Percentiles rank a stretch among this genome's conserved stretches.
Evolutionary conservation across 2,113 vertebrate species (phyloP).

Genomic region (Dendrocopos noguchii): DNA sequence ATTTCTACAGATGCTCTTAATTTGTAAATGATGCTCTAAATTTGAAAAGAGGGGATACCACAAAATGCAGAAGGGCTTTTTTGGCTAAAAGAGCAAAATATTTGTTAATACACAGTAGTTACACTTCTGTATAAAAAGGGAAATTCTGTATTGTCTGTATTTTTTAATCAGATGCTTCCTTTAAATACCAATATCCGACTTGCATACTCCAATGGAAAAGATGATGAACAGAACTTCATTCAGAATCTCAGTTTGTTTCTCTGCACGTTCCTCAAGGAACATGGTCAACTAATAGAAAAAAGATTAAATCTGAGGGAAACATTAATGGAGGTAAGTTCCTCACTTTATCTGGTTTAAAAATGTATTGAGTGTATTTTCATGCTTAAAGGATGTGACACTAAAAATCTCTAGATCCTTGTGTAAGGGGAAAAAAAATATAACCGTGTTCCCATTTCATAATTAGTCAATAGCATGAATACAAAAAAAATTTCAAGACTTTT

Average conservation of each 20-base stretch:
- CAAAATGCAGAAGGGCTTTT: not conserved
- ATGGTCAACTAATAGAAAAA: conserved; percentile 96
- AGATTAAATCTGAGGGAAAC: conserved; percentile 95
- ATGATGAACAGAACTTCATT: conserved; percentile 99
- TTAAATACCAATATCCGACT: conserved; percentile 97
- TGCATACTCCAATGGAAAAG: conserved; percentile 96
- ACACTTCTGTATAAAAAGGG: not conserved
- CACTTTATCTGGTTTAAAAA: not conserved
- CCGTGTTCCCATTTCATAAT: not conserved
- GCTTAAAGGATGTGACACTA: not conserved
- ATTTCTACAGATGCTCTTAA: not conserved
- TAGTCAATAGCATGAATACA: not conserved
- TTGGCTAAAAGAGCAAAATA: not conserved
- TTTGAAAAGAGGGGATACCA: not conserved
- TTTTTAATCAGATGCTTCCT: conserved; percentile 90
- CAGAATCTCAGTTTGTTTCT: conserved; percentile 99
- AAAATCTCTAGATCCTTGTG: not conserved
- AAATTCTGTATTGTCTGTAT: not conserved
- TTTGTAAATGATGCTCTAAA: not conserved
- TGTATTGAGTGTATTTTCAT: not conserved
- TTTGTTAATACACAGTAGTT: not conserved
- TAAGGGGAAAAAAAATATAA: not conserved
- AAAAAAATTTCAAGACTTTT: not conserved
- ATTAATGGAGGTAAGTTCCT: conserved; percentile 90
- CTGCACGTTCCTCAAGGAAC: conserved; percentile 98